A percentile compares a stretch with the other conserved stretches of the same genome.
Evolutionary conservation across 2,888 invertebrate genomes (phyloP).

Genomic region (Sarcophaga subvicina): DNA sequence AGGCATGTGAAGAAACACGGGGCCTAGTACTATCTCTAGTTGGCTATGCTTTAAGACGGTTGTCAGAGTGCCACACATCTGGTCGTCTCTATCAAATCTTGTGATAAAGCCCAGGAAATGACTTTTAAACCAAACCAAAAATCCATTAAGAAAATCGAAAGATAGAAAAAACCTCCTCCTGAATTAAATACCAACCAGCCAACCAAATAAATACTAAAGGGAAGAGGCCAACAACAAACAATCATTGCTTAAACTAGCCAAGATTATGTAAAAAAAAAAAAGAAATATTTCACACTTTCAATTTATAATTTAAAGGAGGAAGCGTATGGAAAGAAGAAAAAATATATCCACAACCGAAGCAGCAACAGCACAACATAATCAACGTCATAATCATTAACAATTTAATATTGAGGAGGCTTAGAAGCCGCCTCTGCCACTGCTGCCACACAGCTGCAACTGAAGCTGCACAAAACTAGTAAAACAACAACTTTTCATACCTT

Average conservation of each 20-base stretch:
- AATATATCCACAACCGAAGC: constrained; percentile 22
- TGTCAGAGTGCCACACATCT: too few species aligned
- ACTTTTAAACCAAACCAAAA: background rate
- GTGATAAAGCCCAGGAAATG: background rate
- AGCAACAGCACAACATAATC: constrained; percentile 36
- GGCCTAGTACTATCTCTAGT: too few species aligned
- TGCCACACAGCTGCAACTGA: constrained; percentile 25
- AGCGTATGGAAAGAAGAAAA: constrained; percentile 21
- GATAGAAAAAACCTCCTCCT: too few species aligned
- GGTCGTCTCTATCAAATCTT: too few species aligned
- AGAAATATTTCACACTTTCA: constrained; percentile 57
- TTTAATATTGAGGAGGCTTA: background rate
- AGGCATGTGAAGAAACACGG: too few species aligned
- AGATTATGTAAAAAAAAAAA: constrained; percentile 23
- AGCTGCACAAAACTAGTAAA: constrained; percentile 46
- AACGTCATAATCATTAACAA: constrained; percentile 12
- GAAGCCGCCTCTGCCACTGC: too few species aligned
- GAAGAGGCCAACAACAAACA: constrained; percentile 1
- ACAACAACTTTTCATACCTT: constrained; percentile 48
- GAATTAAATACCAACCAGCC: background rate
- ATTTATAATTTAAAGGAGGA: constrained; percentile 46
- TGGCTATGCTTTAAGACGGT: too few species aligned
- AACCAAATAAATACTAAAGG: background rate
- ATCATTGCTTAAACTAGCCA: constrained; percentile 9
- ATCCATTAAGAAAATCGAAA: constrained; percentile 10